phyloP scores from a whole-genome alignment of 2,113 vertebrate species.

The Propithecus coquereli region DNA sequence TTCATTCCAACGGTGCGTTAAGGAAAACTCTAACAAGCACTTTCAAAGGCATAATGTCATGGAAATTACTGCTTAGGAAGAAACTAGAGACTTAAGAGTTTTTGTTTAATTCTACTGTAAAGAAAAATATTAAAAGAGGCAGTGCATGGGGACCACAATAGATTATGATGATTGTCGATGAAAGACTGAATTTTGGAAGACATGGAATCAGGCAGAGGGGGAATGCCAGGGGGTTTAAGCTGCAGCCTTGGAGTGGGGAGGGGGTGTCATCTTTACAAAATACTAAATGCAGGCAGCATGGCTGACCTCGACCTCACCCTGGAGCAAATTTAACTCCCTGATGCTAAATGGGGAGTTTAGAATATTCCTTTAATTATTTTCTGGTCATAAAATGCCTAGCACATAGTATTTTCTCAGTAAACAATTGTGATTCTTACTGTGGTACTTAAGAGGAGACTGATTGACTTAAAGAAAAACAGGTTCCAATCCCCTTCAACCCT shows the following conservation, averaged over 20 bases:
- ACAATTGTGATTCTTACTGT: background rate
- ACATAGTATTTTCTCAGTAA: background rate
- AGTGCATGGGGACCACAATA: rapidly evolving
- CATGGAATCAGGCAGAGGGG: background rate
- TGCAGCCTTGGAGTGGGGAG: background rate
- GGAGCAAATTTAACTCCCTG: background rate
- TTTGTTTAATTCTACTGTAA: background rate
- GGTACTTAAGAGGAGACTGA: background rate
- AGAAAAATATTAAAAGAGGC: background rate
- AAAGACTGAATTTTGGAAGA: background rate
- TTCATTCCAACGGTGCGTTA: background rate
- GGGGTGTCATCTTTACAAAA: background rate
- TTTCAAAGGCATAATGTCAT: background rate
- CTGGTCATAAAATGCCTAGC: too few relatives aligned
- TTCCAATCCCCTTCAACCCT: background rate
- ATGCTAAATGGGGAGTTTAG: background rate
- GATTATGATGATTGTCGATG: too few relatives aligned
- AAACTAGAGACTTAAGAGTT: background rate
- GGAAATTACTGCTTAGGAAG: background rate
- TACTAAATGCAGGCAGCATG: background rate
- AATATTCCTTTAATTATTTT: background rate
- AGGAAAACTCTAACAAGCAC: background rate
- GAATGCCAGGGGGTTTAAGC: background rate
- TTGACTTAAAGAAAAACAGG: background rate
- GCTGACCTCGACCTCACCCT: background rate